Evolutionary conservation across 2,113 vertebrate genomes (phyloP).

Genomic region (Grammomys surdaster): DNA sequence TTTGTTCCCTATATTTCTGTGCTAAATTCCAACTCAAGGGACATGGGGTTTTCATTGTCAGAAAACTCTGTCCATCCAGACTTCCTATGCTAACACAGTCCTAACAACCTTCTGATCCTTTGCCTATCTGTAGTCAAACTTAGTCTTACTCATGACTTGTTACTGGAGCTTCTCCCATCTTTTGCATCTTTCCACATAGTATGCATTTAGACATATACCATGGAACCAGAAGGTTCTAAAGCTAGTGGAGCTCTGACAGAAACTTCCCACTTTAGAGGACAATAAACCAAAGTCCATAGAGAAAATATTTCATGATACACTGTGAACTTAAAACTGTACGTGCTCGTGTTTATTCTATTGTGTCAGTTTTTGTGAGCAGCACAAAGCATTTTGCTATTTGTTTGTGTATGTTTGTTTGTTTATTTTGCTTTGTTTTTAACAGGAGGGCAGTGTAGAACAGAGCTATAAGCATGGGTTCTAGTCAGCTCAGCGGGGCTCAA

Average conservation of each 20-base stretch:
- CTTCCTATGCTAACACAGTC: neutral
- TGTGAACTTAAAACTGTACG: neutral
- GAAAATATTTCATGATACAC: neutral
- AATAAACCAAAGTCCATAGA: neutral
- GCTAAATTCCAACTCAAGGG: neutral
- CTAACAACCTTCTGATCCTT: neutral
- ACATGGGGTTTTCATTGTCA: neutral
- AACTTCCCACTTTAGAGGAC: neutral
- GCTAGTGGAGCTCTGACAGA: neutral
- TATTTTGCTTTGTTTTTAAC: neutral
- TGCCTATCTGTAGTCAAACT: neutral
- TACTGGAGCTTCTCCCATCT: neutral
- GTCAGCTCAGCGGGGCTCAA: neutral
- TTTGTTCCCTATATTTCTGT: neutral
- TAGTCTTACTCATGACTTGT: neutral
- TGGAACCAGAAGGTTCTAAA: neutral
- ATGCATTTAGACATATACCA: neutral
- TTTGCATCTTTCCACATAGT: neutral
- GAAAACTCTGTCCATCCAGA: neutral
- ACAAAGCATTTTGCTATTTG: accelerated
- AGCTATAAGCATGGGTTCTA: neutral
- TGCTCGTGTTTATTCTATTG: neutral
- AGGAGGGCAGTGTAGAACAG: neutral
- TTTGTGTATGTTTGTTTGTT: neutral
- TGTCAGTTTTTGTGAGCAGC: neutral